Base-by-base conservation (phyloP, 2,797 vertebrate genomes). In the Siniperca scherzeri region DNA sequence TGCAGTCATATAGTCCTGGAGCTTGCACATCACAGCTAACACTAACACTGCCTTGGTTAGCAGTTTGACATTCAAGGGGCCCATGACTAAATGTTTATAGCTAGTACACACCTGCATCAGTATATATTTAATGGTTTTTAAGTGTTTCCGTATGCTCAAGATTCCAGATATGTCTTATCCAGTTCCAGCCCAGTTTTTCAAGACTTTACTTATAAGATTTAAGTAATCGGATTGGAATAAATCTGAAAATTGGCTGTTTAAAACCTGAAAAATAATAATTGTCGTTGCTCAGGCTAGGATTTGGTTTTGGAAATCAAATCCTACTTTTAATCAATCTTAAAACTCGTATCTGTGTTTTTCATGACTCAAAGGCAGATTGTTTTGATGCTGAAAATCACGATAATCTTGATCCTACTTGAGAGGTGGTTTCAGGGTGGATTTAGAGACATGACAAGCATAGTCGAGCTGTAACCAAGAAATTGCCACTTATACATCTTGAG, bases 351-450 rank as follows among this genome's bases (percentile, higher is more conserved):
- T 83, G 77, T 70, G 44, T 71, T 84, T 76, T 70, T 79, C 48
- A 71, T 59, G 64, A 70, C 81, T 87, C 69, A n/a, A 59, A 85
- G 88, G 87, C 78, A 77, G 74, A 85, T 74, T 6, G 55, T 76
- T 86, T 53, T 76, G 62, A 84, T 69, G 76, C 70, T 78, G 79
- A 73, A 80, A 78, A 84, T 84, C 33, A 42, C 78, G 74, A 79
- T 87, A 83, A 88, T 91, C 87, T 91, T 87, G 62, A 92, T 91
- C 81, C 81, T 80, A 16, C 72, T 80, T 81, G 66, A 88, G 82
- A 84, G 66, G 48, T 78, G 83, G 77, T 88, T 87, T 82, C 44
- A 25, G 81, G 83, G 69, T 50, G 73, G 82, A 82, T 88, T 88
- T 85, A 79, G 77, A 87, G 57, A 84, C 76, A 73, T 60, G 40